Conservation (phyloP, 2,888 invertebrate genomes). For the Crocallis elinguaria region DNA sequence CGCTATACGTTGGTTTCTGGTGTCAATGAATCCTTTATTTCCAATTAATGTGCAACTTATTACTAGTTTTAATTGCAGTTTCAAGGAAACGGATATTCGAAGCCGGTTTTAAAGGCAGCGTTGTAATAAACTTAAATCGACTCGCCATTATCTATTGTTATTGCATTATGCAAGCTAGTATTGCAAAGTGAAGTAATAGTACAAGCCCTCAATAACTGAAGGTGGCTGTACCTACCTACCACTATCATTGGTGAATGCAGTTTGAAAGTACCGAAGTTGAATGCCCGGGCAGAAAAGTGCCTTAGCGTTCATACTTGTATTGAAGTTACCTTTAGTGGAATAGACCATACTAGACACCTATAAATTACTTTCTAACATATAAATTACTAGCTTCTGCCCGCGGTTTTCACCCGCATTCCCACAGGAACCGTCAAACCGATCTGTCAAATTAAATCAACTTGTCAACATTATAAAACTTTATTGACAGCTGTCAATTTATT, state of each 20-base stretch:
- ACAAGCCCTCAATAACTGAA: slow-evolving; percentile 13
- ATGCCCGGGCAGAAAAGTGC: slow-evolving; percentile 49
- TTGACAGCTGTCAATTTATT: too few species aligned
- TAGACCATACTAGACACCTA: not conserved
- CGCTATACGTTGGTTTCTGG: slow-evolving; percentile 36
- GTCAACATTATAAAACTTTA: too few species aligned
- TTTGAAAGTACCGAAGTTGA: slow-evolving; percentile 57
- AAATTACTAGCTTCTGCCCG: too few species aligned
- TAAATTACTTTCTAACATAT: slow-evolving; percentile 10
- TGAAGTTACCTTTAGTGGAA: slow-evolving; percentile 4
- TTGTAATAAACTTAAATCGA: slow-evolving; percentile 14
- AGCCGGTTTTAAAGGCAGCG: slow-evolving; percentile 16
- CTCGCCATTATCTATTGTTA: not conserved
- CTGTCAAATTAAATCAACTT: too few species aligned
- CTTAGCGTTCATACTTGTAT: not conserved
- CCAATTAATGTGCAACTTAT: slow-evolving; percentile 40
- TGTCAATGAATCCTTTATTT: slow-evolving; percentile 49
- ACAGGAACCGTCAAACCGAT: too few species aligned
- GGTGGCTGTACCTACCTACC: slow-evolving; percentile 40
- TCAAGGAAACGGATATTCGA: slow-evolving; percentile 37
- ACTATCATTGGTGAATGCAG: slow-evolving; percentile 44
- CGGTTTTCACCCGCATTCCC: too few species aligned
- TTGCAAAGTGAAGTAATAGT: slow-evolving; percentile 43
- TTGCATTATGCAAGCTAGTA: slow-evolving; percentile 24
- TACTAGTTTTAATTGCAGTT: slow-evolving; percentile 46